Evolutionary conservation across 2,888 invertebrate species (phyloP).

Genomic region (Argyresthia albistria): DNA sequence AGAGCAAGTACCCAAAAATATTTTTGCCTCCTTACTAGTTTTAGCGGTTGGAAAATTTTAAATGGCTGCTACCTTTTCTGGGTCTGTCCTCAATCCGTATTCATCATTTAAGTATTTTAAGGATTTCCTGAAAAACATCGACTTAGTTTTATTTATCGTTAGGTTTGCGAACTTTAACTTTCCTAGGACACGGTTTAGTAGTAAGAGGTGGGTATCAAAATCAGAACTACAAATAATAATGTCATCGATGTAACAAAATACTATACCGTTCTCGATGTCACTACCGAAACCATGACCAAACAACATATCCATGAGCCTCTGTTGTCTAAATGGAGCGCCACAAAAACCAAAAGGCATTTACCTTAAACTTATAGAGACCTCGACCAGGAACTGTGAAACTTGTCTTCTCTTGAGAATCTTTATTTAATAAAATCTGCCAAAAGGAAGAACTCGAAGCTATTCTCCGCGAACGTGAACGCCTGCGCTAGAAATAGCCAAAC

Average conservation of each 20-base stretch:
- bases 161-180: slow-evolving; percentile 1
- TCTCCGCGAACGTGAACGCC: no score
- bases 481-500: no score
- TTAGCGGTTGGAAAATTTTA: slow-evolving; percentile 15
- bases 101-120: slow-evolving; percentile 26
- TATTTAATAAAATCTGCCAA: no score
- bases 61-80: slow-evolving; percentile 17
- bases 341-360: no score
- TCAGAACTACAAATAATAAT: slow-evolving; percentile 10
- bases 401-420: no score
- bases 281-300: no score
- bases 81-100: slow-evolving; percentile 17
- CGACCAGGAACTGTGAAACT: no score
- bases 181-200: background rate
- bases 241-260: slow-evolving; percentile 17
- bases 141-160: slow-evolving; percentile 21
- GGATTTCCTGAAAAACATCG: slow-evolving; percentile 15
- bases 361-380: no score
- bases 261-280: slow-evolving; percentile 7
- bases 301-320: no score
- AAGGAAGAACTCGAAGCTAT: no score
- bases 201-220: slow-evolving; percentile 12
- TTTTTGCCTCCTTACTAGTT: background rate
- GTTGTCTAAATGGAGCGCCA: no score
- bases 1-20: slow-evolving; percentile 15